Base-by-base conservation (phyloP, 2,888 invertebrate genomes). In the Acanthoscelides obtectus region DNA sequence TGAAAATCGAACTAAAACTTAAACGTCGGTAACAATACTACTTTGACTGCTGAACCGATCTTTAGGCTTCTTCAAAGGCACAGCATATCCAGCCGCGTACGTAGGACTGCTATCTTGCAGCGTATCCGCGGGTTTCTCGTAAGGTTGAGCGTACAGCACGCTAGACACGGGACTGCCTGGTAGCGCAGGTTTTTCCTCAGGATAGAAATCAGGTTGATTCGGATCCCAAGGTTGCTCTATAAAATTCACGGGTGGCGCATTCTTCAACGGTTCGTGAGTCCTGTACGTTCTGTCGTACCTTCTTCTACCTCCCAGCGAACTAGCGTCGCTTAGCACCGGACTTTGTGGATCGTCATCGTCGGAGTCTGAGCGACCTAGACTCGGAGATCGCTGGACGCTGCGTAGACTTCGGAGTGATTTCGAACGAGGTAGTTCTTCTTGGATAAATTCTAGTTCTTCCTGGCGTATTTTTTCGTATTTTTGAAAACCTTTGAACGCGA, bases 241-340 rank as follows among this genome's bases (percentile, higher is more conserved):
- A 86, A 95, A 95, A 74, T 93, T 93, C 78, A 91, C 89, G 75
- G 91, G 88, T 65, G 95, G 94, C 81, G 91, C 89, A 70, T 88
- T 88, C 73, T 86, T 85, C 77, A 96, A 85, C 70, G 96, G 96
- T 86, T 96, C 96, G 82, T 94, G 88, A 12, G 96, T 96, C 77
- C 92, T 89, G 84, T 96, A 96, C 70, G 91, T 91, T 84, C 90
- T 92, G 82, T 96, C 95, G 84, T 95, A 96, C 77, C 88, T 90
- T 77, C 92, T 88, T 78, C 91, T 89, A 84, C 92, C 92, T 86
- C 90, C 92, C 0, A 77, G 64, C 22, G 74, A 74, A 66, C 79
- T 77, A 12, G 75, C 75, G 64, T 80, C 81, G 73, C 81, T 83
- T 22, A 72, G 76, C 2, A 74, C 75, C 0, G 82, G 81, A 74